Evolutionary conservation across 1,140 invertebrate genomes (phyloP), one percentile per base, ranked within the genome.

Genomic region (Drosophila quadrilineata): DNA sequence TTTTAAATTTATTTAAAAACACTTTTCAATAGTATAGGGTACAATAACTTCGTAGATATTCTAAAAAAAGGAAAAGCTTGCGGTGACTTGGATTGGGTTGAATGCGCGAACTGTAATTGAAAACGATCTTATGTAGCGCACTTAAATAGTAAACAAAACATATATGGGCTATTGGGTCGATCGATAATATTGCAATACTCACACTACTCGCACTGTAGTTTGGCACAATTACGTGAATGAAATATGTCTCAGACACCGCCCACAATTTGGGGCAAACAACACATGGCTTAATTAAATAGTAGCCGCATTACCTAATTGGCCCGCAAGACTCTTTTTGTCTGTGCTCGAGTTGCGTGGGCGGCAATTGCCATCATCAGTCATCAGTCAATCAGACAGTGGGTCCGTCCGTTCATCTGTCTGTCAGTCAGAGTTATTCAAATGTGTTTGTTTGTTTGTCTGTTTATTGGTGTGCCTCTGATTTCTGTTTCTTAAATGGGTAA

Each of bases 231-330:
- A 79, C 59, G 75, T 75, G 79, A 69, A 62, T 66, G 66, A 66
- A 75, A 71, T 71, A 36, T 67, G 71, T 54, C 57, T 58, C 41
- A 70, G 38, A 48, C 57, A 43, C 58, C 57, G 45, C 12, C 65
- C n/a, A n/a, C n/a, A n/a, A 54, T 35, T 19, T 16, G 12, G 9
- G 64, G 38, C 70, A n/a, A n/a, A n/a, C n/a, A n/a, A n/a, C n/a
- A n/a, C n/a, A 48, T 58, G 57, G 57, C 49, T 74, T 48, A 85
- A 71, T 85, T 85, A 67, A 68, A 74, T 75, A 46, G 75, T 71
- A 80, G 71, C 63, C 71, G 57, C 53, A 70, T 85, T 79, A 77
- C 43, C 71, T 86, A 86, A 85, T 85, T 85, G 80, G 54, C 74
- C 38, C 50, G 56, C 66, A 19, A 33, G 3, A 10, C 9, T 17